A percentile compares a stretch with the other conserved stretches of the same genome.
Evolutionary conservation across 1,140 invertebrate genomes (phyloP).

Genomic region (Drosophila repleta): DNA sequence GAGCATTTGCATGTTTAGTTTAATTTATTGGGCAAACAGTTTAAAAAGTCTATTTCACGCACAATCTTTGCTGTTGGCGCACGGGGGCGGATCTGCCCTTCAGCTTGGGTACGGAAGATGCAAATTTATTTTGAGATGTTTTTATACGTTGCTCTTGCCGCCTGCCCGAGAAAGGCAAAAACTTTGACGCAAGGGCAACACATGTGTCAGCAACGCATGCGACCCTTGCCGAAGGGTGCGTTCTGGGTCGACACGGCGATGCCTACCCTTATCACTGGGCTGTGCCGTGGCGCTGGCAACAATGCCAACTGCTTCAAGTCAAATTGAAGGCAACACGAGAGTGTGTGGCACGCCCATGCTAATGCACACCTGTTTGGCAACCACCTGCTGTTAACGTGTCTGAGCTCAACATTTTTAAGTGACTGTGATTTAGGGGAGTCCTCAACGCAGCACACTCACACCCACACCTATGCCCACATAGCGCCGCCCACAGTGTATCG

Average conservation of each 20-base stretch:
- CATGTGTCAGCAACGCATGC: constrained; percentile 15
- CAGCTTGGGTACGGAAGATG: constrained; percentile 41
- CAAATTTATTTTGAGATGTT: constrained; percentile 70
- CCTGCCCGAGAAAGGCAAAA: constrained; percentile 32
- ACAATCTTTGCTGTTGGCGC: constrained; percentile 19
- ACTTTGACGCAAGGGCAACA: constrained; percentile 42
- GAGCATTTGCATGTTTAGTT: constrained; percentile 32
- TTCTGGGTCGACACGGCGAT: neutral
- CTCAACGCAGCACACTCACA: neutral
- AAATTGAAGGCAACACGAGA: constrained; percentile 33
- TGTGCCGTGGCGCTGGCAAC: constrained; percentile 14
- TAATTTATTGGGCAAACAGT: constrained; percentile 66
- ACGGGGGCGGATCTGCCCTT: neutral
- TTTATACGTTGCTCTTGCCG: constrained; percentile 24
- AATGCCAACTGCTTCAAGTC: constrained; percentile 7
- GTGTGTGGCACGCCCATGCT: constrained; percentile 20
- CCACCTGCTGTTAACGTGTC: constrained; percentile 75
- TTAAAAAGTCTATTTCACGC: constrained; percentile 74
- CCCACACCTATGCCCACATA: neutral
- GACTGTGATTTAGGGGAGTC: constrained; percentile 73
- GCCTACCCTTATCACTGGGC: constrained; percentile 50
- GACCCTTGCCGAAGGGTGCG: constrained; percentile 10
- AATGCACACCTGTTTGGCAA: constrained; percentile 61
- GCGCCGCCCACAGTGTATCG: constrained; percentile 27
- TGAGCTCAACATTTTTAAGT: constrained; percentile 76